Evolutionary conservation across 2,113 vertebrate species (phyloP), one percentile per base, ranked within the genome.

Genomic region (Pipa parva): DNA sequence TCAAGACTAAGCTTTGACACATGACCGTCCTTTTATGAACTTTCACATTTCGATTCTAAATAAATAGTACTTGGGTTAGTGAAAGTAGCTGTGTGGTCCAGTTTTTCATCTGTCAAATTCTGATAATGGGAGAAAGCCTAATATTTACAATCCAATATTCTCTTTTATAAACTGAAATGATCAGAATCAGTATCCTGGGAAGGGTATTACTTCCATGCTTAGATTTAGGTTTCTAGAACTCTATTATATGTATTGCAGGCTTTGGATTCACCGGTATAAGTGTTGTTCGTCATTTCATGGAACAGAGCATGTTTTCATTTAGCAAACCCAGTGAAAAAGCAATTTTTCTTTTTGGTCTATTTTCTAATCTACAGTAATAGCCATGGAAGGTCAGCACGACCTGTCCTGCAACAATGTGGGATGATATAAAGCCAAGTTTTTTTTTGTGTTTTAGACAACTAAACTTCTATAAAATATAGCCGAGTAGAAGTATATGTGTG

Each of bases 51-150:
- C 27, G 26, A 12, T 37, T 59, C 18, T 59, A 70, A 59, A 60
- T 26, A 69, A 59, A 26, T 51, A 29, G 29, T 68, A 27, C 31
- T 70, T 54, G 31, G 20, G 48, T 29, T 18, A 5, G 25, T 61
- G 22, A 18, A 61, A 70, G 58, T 54, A 13, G 49, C 22, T 70
- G 66, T 61, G 66, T 70, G 66, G 66, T 70, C 66, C 48, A 59
- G 48, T 61, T 70, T 39, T 51, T 60, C 36, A 45, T 60, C 66
- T 54, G 66, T 54, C 48, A 70, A 18, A 45, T 71, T 45, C 56
- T 74, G 31, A 33, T 72, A 63, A 59, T 65, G 65, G 26, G 3
- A 36, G 57, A 49, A 27, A 58, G 64, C 59, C 29, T 7, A 62
- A 5, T 29, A 57, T 45, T 48, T 54, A 62, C 1, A 37, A 54